Evolutionary conservation across 64 coral and sea anemone species (phyloP), one percentile per base, ranked within the genome.

Genomic region (Cladopsammia gracilis): DNA sequence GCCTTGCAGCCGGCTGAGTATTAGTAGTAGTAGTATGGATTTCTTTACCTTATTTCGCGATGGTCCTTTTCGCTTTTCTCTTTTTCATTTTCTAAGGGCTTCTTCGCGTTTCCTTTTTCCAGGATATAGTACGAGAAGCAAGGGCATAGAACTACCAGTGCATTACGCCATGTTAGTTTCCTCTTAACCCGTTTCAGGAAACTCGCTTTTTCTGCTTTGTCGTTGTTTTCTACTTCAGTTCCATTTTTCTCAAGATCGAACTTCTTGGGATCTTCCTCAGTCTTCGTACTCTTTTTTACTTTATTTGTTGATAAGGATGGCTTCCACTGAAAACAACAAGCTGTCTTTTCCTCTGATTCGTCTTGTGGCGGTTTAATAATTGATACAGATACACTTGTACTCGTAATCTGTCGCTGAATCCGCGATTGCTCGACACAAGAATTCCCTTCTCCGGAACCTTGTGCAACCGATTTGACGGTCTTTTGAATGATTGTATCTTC

Each of bases 111-210:
- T 42, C 53, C 54, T 22, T 56, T 25, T 42, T 34, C 25, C 54
- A 79, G 53, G 10, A 79, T 58, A 10, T 58, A 59, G 23, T 60
- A 79, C 6, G 76, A 59, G 25, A 79, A 79, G 14, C 76, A 79
- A 59, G 76, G 76, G 25, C 52, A 79, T 3, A 79, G 54, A 15
- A 59, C 53, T 18, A 22, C 76, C 25, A 79, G 14, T 6, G 53
- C 54, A 26, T 79, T 79, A 18, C 76, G 76, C 76, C 25, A 58
- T 59, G 76, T 79, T 12, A 79, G 10, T 59, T 79, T 79, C 1
- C 18, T 12, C 26, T 79, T 79, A 10, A 79, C 14, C 4, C 76
- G 53, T 56, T 15, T 2, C 3, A 79, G 23, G 53, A 79, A 59
- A 34, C 48, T 79, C 5, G 23, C 76, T 79, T 79, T 79, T 42